Percentiles rank a stretch among this genome's conserved stretches.
Conservation (phyloP, 2,797 vertebrate genomes). For the Geotrypetes seraphini region DNA sequence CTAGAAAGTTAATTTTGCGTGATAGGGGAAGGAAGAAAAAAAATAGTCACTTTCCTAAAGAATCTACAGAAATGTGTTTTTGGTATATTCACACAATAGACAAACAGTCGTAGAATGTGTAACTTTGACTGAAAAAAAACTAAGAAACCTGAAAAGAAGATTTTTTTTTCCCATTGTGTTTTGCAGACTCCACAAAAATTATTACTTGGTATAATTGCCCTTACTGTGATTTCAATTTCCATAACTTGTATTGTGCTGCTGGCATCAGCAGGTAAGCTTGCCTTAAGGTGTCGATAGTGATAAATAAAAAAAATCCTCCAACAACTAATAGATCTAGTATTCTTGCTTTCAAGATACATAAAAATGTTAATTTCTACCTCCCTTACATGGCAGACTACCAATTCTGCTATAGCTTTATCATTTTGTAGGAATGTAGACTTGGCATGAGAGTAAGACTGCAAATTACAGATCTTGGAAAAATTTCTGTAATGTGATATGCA, state of each 20-base stretch:
- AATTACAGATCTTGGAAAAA: constrained; percentile 33
- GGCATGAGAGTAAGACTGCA: too few relatives aligned
- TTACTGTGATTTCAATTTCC: constrained; percentile 45
- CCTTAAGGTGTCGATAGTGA: constrained; percentile 4
- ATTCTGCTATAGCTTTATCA: constrained; percentile 18
- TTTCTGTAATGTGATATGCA: too few relatives aligned
- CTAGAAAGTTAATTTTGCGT: too few relatives aligned
- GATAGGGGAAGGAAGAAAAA: too few relatives aligned
- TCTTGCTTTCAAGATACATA: constrained; percentile 8
- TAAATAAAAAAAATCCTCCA: too few relatives aligned
- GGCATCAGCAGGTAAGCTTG: constrained; percentile 59
- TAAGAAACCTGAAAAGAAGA: too few relatives aligned
- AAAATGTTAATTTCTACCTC: constrained; percentile 16
- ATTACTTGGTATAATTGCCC: constrained; percentile 39
- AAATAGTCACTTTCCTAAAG: too few relatives aligned
- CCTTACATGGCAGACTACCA: constrained; percentile 23
- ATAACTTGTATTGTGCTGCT: constrained; percentile 49
- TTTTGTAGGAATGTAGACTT: constrained; percentile 19
- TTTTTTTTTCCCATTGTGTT: constrained; percentile 34
- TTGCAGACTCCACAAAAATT: constrained; percentile 55
- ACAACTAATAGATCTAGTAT: constrained; percentile 1
- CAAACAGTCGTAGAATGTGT: too few relatives aligned
- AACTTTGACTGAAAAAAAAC: too few relatives aligned
- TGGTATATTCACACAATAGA: too few relatives aligned
- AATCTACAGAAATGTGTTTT: too few relatives aligned